A percentile compares a stretch with the other conserved stretches of the same genome.
Conservation (phyloP, 2,797 vertebrate species). For the Pseudopleuronectes americanus region DNA sequence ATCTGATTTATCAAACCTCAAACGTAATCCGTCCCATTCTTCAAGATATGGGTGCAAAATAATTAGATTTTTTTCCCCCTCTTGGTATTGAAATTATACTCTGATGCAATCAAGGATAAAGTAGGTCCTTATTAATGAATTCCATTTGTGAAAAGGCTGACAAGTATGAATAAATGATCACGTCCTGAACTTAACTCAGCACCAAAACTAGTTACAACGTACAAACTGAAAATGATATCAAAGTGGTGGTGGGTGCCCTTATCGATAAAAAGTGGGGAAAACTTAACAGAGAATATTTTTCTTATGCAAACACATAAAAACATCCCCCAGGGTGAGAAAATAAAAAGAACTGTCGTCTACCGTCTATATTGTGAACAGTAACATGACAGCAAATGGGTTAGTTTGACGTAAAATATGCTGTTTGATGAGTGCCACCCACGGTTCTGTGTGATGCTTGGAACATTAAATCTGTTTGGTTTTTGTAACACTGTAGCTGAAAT, state of each 20-base stretch:
- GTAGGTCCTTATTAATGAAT: conserved; percentile 38
- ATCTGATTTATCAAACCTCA: neutral
- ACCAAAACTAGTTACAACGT: conserved; percentile 22
- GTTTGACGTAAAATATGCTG: no score
- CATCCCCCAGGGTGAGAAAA: no score
- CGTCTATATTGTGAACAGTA: no score
- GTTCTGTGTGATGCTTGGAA: no score
- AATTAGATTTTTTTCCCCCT: neutral
- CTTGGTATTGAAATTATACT: conserved; percentile 30
- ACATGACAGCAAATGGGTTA: no score
- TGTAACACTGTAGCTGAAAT: conserved; percentile 28
- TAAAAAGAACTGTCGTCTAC: no score
- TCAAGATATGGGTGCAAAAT: neutral
- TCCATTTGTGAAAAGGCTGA: conserved; percentile 44
- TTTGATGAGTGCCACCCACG: no score
- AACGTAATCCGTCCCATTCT: conserved; percentile 1
- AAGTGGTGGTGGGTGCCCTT: no score
- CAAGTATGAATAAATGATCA: conserved; percentile 58
- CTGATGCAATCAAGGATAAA: conserved; percentile 49
- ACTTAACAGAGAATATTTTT: no score
- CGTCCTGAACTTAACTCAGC: conserved; percentile 37
- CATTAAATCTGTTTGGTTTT: conserved; percentile 1
- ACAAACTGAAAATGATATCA: conserved; percentile 7
- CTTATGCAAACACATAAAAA: no score
- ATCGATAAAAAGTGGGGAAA: conserved; percentile 1